Percentiles rank a stretch among this genome's conserved stretches.
These are phyloP conservation scores for Muntiacus muntjak DNA, from an alignment of 2,113 vertebrate genomes.

Conservation along the genomic window DNA sequence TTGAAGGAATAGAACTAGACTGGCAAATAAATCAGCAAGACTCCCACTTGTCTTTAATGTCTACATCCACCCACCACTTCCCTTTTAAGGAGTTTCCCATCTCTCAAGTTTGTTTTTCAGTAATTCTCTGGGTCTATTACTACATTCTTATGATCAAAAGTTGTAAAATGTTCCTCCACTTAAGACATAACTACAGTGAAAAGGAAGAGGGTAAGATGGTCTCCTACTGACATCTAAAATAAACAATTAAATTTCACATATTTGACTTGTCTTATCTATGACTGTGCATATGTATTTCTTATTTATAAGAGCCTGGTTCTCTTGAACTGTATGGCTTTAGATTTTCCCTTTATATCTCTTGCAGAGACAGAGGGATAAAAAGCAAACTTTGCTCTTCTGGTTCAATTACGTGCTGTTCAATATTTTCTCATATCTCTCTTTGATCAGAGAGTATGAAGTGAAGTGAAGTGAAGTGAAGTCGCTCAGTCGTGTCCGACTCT, in stretches of 20 bases:
- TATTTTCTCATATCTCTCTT: neutral
- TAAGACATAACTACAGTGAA: neutral
- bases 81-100: neutral
- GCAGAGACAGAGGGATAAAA: neutral
- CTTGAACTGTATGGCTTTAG: neutral
- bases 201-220: neutral
- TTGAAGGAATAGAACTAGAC: neutral
- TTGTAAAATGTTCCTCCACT: neutral
- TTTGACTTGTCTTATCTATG: neutral
- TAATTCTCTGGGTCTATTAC: neutral
- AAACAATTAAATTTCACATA: neutral
- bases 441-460: neutral
- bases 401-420: neutral
- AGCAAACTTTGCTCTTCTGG: neutral
- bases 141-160: neutral
- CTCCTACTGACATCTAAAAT: neutral
- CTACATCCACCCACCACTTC: neutral
- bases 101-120: neutral
- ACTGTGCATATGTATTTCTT: neutral
- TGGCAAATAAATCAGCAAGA: neutral
- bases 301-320: neutral
- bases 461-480: too few species aligned
- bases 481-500: too few species aligned
- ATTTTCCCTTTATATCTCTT: neutral
- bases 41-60: neutral